A percentile compares a stretch with the other conserved stretches of the same genome.
phyloP scores from a whole-genome alignment of 2,113 vertebrate genomes.

The Callospermophilus lateralis region DNA sequence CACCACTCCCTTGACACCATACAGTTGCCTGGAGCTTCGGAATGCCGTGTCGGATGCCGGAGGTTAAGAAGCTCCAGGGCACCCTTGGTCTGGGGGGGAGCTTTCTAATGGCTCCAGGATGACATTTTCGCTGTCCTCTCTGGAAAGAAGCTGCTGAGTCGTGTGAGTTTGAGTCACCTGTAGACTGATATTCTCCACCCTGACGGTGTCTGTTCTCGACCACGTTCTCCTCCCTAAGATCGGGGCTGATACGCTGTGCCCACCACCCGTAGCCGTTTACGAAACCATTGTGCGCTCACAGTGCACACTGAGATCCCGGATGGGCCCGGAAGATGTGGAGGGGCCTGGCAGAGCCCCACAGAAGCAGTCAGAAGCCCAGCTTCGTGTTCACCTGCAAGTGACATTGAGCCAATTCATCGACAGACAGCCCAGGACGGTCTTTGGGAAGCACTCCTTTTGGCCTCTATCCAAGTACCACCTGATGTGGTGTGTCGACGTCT shows the following conservation, averaged over 20 bases:
- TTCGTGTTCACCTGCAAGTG: background rate
- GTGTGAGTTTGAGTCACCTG: background rate
- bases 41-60: background rate
- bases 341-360: background rate
- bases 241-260: accelerated
- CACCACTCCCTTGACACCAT: background rate
- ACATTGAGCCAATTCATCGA: background rate
- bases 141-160: background rate
- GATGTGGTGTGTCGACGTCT: background rate
- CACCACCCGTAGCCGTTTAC: background rate
- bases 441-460: background rate
- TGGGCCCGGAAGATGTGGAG: background rate
- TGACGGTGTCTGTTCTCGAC: too few relatives aligned
- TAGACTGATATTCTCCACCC: background rate
- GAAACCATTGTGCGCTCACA: background rate
- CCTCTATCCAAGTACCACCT: background rate
- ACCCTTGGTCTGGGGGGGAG: background rate
- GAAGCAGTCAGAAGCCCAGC: background rate
- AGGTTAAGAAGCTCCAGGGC: too few relatives aligned
- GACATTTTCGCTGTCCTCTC: accelerated
- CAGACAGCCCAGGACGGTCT: background rate
- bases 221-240: background rate
- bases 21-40: background rate
- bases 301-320: background rate
- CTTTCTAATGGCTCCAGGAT: background rate